Conservation (phyloP, 2,113 vertebrate species). For the Crypturellus undulatus region DNA sequence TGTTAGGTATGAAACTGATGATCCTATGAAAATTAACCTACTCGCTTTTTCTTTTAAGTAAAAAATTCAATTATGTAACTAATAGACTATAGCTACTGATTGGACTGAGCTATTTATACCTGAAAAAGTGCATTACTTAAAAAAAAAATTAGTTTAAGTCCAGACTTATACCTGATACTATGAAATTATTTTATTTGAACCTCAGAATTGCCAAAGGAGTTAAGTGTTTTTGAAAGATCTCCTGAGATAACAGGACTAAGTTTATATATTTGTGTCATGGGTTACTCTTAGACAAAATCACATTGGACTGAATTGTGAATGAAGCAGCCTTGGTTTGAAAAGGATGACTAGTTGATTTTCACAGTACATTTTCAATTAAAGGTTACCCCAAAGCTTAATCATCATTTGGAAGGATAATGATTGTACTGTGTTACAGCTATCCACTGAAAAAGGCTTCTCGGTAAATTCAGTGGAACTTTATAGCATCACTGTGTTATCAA, state of each 20-base stretch:
- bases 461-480: constrained; percentile 44
- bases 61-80: neutral
- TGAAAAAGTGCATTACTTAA: neutral
- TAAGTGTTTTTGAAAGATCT: neutral
- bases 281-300: constrained; percentile 53
- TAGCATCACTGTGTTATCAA: neutral
- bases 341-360: constrained; percentile 61
- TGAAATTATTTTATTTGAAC: neutral
- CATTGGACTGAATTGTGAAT: neutral
- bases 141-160: neutral
- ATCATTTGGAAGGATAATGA: constrained; percentile 54
- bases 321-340: constrained; percentile 22
- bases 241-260: constrained; percentile 11
- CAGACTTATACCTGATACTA: neutral
- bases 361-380: constrained; percentile 64
- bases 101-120: neutral
- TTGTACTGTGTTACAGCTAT: constrained; percentile 39
- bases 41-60: neutral
- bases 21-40: neutral
- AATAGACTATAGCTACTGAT: neutral
- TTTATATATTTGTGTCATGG: constrained; percentile 30
- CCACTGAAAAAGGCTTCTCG: neutral
- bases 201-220: neutral
- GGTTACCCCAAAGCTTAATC: constrained; percentile 62
- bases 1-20: accelerated